phyloP scores from a whole-genome alignment of 2,797 vertebrate species.

The Threskiornis aethiopicus region DNA sequence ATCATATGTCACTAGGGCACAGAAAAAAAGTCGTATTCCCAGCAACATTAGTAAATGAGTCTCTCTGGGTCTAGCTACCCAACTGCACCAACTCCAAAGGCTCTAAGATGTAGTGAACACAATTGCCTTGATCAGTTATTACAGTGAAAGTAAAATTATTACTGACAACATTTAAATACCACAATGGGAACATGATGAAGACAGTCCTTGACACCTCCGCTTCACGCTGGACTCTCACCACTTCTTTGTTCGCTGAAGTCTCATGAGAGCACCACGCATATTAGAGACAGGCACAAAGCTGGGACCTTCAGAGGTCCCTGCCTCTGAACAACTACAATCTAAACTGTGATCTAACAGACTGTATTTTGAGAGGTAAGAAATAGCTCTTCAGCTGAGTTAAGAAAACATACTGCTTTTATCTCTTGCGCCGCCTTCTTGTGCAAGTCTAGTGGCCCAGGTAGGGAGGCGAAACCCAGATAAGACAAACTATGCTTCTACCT shows the following conservation, averaged over 20 bases:
- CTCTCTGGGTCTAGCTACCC: background rate
- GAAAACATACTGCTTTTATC: background rate
- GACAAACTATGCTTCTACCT: background rate
- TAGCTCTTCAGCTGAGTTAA: background rate
- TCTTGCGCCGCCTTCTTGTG: background rate
- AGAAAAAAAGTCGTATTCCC: slow-evolving; percentile 1
- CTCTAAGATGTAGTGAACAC: slow-evolving; percentile 14
- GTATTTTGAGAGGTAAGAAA: background rate
- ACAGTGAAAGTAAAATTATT: background rate
- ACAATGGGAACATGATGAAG: background rate
- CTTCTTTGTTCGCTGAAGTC: background rate
- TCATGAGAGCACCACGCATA: rapidly evolving
- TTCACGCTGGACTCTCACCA: background rate
- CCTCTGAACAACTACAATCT: background rate
- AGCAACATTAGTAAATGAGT: slow-evolving; percentile 24
- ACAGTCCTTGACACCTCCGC: background rate
- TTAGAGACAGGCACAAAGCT: background rate
- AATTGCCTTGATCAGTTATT: slow-evolving; percentile 5
- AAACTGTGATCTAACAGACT: background rate
- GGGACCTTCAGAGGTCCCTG: background rate
- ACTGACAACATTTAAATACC: background rate
- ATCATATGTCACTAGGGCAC: slow-evolving; percentile 3
- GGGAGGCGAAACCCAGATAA: background rate
- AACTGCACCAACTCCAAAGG: background rate
- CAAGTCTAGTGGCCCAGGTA: background rate